Conservation (phyloP, 2,888 invertebrate species). For the Mechanitis messenoides region DNA sequence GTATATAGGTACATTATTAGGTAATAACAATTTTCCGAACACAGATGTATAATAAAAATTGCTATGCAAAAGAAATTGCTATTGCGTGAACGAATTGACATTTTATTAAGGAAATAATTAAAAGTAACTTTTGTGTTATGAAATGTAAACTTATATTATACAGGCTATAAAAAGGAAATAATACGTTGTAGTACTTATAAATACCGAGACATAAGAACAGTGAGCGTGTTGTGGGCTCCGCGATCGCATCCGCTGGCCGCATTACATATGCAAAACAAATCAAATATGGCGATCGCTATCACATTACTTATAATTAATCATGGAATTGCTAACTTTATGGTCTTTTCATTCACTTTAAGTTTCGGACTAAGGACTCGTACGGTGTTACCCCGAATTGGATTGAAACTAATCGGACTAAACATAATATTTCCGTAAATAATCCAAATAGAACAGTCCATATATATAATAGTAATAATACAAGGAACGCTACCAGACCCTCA, state of each 20-base stretch:
- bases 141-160: too few species aligned
- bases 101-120: too few species aligned
- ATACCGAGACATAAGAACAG: slow-evolving; percentile 47
- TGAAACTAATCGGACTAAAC: too few species aligned
- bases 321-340: background rate
- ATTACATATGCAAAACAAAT: slow-evolving; percentile 46
- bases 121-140: too few species aligned
- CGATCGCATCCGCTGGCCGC: slow-evolving; percentile 55
- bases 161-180: slow-evolving; percentile 19
- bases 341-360: too few species aligned
- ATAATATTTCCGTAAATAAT: too few species aligned
- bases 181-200: slow-evolving; percentile 33
- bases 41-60: slow-evolving; percentile 30
- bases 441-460: too few species aligned
- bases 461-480: too few species aligned
- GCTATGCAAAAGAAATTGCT: slow-evolving; percentile 12
- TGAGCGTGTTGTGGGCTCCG: slow-evolving; percentile 49
- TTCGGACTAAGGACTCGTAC: too few species aligned
- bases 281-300: slow-evolving; percentile 53
- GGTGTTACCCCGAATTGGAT: too few species aligned
- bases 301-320: slow-evolving; percentile 33
- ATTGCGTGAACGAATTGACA: slow-evolving; percentile 9
- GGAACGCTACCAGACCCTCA: too few species aligned
- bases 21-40: slow-evolving; percentile 40
- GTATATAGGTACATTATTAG: slow-evolving; percentile 20